Evolutionary conservation across 2,888 invertebrate genomes (phyloP).

Genomic region (Tetanocera ferruginea): DNA sequence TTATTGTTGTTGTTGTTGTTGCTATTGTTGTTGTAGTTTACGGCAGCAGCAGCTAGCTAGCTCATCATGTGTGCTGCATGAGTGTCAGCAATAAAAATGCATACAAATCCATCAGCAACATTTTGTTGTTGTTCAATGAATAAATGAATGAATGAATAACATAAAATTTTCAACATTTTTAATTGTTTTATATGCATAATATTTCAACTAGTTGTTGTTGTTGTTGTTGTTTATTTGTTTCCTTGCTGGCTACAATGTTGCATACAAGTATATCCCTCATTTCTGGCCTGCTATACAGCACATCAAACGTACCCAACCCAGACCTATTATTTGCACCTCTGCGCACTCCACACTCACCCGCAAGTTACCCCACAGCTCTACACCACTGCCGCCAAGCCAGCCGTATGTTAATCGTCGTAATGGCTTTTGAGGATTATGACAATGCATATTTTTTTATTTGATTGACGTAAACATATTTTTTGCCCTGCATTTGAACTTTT

Average conservation of each 20-base stretch:
- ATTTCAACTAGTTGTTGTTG: slow-evolving; percentile 13
- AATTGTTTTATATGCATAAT: slow-evolving; percentile 27
- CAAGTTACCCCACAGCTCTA: not conserved
- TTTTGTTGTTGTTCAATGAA: not conserved
- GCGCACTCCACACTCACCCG: not conserved
- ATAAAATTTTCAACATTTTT: slow-evolving; percentile 32
- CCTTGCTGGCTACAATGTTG: not conserved
- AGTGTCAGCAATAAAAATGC: slow-evolving; percentile 16
- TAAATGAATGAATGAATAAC: slow-evolving; percentile 32
- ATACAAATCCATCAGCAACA: slow-evolving; percentile 19
- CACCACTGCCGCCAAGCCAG: not conserved
- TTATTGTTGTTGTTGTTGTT: not conserved
- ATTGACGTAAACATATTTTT: slow-evolving; percentile 63
- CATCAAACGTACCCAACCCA: not conserved
- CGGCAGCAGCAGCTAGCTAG: no score
- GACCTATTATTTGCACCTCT: not conserved
- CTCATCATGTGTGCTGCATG: not conserved
- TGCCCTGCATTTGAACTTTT: not conserved
- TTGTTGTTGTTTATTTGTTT: slow-evolving; percentile 4
- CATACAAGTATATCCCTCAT: not conserved
- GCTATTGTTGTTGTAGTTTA: not conserved
- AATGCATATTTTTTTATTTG: slow-evolving; percentile 63
- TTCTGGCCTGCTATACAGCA: not conserved
- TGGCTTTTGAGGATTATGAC: slow-evolving; percentile 56
- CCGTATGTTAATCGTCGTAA: slow-evolving; percentile 37